Percentiles rank a stretch among this genome's conserved stretches.
Evolutionary conservation across 2,797 vertebrate species (phyloP).

Genomic region (Morelia viridis): DNA sequence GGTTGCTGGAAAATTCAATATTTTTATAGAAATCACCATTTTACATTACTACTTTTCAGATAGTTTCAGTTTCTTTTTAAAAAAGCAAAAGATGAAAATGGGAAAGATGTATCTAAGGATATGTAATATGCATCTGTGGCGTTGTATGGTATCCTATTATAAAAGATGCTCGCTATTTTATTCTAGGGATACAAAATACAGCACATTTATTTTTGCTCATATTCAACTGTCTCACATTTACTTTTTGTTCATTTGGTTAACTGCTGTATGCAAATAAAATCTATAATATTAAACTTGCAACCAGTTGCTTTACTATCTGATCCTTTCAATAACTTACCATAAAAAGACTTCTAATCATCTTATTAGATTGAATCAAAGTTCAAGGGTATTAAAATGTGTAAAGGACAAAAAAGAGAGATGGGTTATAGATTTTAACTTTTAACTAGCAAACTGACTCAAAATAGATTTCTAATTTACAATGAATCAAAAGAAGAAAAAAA

Average conservation of each 20-base stretch:
- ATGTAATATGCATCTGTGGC: not conserved
- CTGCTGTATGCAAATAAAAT: constrained; percentile 17
- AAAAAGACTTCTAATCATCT: constrained; percentile 74
- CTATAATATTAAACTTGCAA: constrained; percentile 25
- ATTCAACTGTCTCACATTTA: constrained; percentile 31
- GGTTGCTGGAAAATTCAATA: constrained; percentile 12
- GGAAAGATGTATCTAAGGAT: not conserved
- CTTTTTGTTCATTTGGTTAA: not conserved
- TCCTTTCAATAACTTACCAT: constrained; percentile 66
- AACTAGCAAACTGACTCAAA: constrained; percentile 96
- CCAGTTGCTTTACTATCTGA: constrained; percentile 61
- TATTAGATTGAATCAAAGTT: constrained; percentile 74
- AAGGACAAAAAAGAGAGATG: constrained; percentile 72
- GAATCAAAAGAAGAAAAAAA: constrained; percentile 90
- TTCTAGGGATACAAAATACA: constrained; percentile 30
- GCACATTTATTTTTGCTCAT: constrained; percentile 20
- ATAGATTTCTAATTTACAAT: constrained; percentile 98
- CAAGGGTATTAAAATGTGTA: constrained; percentile 82
- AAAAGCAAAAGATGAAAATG: not conserved
- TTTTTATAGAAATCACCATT: not conserved
- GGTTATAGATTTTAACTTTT: constrained; percentile 89
- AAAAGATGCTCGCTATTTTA: constrained; percentile 9
- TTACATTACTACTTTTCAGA: not conserved
- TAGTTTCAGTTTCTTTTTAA: not conserved
- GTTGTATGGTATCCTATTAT: not conserved